These are phyloP conservation scores for Agrotis exclamationis DNA, from an alignment of 2,888 invertebrate species.

Conservation along the genomic window DNA sequence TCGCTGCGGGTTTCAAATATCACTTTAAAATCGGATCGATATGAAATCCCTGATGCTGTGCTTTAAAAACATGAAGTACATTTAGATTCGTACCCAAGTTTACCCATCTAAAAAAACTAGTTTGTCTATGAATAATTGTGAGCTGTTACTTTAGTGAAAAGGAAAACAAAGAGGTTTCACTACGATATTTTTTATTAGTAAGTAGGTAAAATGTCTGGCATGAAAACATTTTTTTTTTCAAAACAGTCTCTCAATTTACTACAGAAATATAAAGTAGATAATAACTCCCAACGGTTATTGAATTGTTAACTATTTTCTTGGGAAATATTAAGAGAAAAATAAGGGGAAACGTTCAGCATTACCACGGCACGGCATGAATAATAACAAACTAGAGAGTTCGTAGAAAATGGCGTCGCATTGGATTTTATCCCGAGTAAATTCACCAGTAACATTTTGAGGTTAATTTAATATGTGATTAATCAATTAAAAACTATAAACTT, in stretches of 20 bases:
- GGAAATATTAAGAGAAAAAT: conserved; percentile 5
- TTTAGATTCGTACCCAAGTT: background rate
- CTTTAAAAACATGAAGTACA: conserved; percentile 12
- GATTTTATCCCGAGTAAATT: background rate
- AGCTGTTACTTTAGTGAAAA: background rate
- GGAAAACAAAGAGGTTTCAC: background rate
- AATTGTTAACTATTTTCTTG: conserved; percentile 34
- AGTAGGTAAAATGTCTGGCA: background rate
- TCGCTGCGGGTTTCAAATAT: background rate
- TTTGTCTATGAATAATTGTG: background rate
- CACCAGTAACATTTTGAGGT: background rate
- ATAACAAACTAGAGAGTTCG: conserved; percentile 25
- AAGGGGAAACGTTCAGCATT: conserved; percentile 14
- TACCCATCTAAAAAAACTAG: background rate
- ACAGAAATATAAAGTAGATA: background rate
- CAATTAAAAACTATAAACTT: background rate
- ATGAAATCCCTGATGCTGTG: background rate
- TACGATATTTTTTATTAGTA: background rate
- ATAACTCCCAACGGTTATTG: conserved; percentile 9
- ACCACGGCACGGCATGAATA: conserved; percentile 34
- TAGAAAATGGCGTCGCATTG: conserved; percentile 27
- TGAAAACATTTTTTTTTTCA: background rate
- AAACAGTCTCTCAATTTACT: background rate
- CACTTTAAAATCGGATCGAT: conserved; percentile 2
- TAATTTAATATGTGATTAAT: conserved; percentile 5